Base-by-base conservation (phyloP, 2,797 vertebrate genomes). In the Percopsis omiscomaycus region DNA sequence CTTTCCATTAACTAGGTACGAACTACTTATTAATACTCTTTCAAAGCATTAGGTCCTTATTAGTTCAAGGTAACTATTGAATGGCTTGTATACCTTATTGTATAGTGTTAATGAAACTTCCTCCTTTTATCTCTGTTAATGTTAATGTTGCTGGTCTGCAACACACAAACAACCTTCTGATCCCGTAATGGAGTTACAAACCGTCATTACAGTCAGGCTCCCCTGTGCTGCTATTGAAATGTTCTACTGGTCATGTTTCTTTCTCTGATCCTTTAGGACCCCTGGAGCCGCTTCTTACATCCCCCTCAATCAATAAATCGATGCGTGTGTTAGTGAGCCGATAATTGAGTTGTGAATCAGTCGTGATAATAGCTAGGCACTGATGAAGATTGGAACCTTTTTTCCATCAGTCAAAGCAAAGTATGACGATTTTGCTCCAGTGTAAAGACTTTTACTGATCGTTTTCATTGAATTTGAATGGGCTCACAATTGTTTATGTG, bases 341-440 rank as follows among this genome's bases (percentile, higher is more conserved):
- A 81, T 89, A 84, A 87, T 80, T 83, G 80, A 83, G 75, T 77
- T 32, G 55, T 82, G 80, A 84, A 83, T 85, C 83, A 85, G 74
- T 59, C 11, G 66, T 67, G 66, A 71, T 72, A 78, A 77, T 50
- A 65, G 51, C 73, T 27, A 63, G 68, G 15, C 66, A 63, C 10
- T 79, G 79, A 87, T 74, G 66, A 61, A 78, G 56, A 59, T 81
- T 70, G 61, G 50, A 51, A 27, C 60, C 52, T 53, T 29, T 28
- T 22, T 30, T 4, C n/a, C 66, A 53, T 46, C 28, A 0, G 30
- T 69, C 65, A 53, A 53, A 58, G 61, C 60, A 58, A 55, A 62
- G 56, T 55, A 32, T 42, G 37, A 42, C 0, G 37, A 2, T 9
- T 42, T 42, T 42, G 37, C 6, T 42, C 37, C 37, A 42, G 37